Conservation (phyloP, 2,888 invertebrate species). For the Apamea sordens region DNA sequence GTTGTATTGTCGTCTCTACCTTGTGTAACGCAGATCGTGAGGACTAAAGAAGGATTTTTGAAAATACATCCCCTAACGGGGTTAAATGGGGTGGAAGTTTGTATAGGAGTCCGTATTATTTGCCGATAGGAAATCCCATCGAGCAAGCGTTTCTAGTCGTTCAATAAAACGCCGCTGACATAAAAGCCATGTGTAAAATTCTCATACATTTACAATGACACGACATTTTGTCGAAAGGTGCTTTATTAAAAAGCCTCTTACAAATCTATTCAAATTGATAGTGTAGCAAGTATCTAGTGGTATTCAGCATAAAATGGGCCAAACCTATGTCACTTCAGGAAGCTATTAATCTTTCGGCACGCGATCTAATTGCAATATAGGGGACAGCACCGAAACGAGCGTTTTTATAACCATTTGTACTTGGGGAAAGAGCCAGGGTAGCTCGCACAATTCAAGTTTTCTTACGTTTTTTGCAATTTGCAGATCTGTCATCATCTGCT, state of each 20-base stretch:
- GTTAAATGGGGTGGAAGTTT: neutral
- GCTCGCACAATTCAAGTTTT: too few relatives aligned
- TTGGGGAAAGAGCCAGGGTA: neutral
- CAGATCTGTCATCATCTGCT: too few relatives aligned
- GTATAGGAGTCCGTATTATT: neutral
- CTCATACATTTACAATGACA: conserved; percentile 7
- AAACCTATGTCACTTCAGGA: conserved; percentile 69
- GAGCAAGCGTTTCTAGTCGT: neutral
- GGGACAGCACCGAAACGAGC: conserved; percentile 56
- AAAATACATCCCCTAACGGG: neutral
- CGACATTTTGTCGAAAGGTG: conserved; percentile 12
- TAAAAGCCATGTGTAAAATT: neutral
- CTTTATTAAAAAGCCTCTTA: conserved; percentile 11
- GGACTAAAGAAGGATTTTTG: neutral
- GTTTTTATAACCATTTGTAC: conserved; percentile 38
- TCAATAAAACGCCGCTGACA: neutral
- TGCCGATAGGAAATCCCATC: neutral
- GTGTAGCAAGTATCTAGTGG: conserved; percentile 41
- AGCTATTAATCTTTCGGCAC: conserved; percentile 72
- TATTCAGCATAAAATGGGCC: conserved; percentile 64
- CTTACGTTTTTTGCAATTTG: too few relatives aligned
- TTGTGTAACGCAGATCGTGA: neutral
- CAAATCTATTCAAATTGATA: conserved; percentile 36
- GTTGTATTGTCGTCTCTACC: neutral
- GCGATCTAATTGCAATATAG: conserved; percentile 70